Evolutionary conservation across 2,797 vertebrate genomes (phyloP).

Genomic region (Acanthornis magna): DNA sequence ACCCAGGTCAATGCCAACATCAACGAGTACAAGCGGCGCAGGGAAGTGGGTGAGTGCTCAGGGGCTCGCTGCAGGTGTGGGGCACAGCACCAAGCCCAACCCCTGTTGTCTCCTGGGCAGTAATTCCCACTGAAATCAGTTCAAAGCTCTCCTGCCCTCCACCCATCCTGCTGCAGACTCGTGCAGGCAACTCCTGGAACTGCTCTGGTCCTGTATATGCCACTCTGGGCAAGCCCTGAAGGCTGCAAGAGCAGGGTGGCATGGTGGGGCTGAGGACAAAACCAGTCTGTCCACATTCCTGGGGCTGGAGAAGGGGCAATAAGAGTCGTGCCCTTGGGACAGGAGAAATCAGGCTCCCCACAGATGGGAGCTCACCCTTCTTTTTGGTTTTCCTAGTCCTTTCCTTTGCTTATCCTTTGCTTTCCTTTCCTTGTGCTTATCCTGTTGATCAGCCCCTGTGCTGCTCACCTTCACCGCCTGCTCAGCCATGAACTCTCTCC

Average conservation of each 20-base stretch:
- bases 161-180: not conserved
- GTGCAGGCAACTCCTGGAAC: not conserved
- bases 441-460: not conserved
- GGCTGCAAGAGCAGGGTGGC: not conserved
- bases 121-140: not conserved
- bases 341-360: slow-evolving; percentile 8
- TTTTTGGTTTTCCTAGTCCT: not conserved
- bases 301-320: not conserved
- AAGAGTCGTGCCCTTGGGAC: not conserved
- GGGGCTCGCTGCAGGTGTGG: rapidly evolving
- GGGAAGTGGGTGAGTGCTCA: slow-evolving; percentile 90
- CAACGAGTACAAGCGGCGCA: slow-evolving; percentile 93
- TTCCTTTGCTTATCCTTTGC: too few relatives aligned
- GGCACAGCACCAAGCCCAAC: not conserved
- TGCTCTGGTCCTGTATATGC: not conserved
- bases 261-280: not conserved
- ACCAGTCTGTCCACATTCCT: not conserved
- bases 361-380: not conserved
- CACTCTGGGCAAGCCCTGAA: not conserved
- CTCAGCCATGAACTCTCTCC: not conserved
- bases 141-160: not conserved
- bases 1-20: slow-evolving; percentile 87
- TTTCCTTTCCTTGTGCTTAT: too few relatives aligned
- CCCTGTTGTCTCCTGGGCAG: rapidly evolving
- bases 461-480: not conserved